Evolutionary conservation across 1,140 invertebrate genomes (phyloP).

Genomic region (Brachionus calyciflorus): DNA sequence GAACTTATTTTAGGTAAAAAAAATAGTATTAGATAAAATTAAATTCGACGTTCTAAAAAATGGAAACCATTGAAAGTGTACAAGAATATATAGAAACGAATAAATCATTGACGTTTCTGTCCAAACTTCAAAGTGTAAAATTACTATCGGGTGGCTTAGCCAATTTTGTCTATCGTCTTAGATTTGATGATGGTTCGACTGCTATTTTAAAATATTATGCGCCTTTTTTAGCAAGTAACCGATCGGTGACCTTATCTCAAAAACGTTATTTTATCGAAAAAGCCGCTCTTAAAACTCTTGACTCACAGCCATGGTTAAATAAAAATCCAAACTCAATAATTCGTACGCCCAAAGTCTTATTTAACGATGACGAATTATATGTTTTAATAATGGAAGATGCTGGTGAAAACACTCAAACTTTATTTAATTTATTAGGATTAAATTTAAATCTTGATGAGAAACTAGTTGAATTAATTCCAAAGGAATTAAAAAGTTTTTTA

Average conservation of each 20-base stretch:
- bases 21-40: no score
- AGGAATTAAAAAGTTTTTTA: slow-evolving; percentile 22
- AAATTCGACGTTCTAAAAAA: no score
- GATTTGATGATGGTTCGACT: slow-evolving; percentile 30
- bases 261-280: slow-evolving; percentile 30
- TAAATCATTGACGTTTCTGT: not conserved
- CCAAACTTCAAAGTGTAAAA: not conserved
- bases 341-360: slow-evolving; percentile 5
- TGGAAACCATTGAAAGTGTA: slow-evolving; percentile 5
- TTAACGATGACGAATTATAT: not conserved
- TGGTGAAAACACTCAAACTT: not conserved
- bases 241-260: not conserved
- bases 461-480: not conserved
- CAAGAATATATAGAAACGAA: not conserved
- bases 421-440: slow-evolving; percentile 10
- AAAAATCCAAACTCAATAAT: slow-evolving; percentile 21
- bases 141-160: slow-evolving; percentile 11
- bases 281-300: not conserved
- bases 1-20: no score
- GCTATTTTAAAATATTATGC: slow-evolving; percentile 40
- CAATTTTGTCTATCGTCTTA: slow-evolving; percentile 32
- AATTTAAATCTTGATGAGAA: not conserved
- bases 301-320: not conserved
- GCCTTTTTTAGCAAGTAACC: not conserved
- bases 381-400: slow-evolving; percentile 45